Percentiles rank a stretch among this genome's conserved stretches.
phyloP scores from a whole-genome alignment of 2,797 vertebrate genomes.

The Hippopotamyrus pictus region DNA sequence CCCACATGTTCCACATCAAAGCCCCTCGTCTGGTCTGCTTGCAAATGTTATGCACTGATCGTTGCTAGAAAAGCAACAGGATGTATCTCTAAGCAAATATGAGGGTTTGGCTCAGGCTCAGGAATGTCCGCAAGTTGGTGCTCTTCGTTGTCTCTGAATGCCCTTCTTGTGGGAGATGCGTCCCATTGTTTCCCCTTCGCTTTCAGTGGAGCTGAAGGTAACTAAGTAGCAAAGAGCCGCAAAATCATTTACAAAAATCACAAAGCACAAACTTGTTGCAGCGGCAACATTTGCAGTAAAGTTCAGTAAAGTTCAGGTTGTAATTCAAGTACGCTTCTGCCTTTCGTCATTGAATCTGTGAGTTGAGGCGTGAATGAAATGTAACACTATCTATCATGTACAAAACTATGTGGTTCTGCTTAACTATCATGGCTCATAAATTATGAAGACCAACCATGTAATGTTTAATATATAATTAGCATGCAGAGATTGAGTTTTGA shows the following conservation, averaged over 20 bases:
- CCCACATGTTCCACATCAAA: not conserved
- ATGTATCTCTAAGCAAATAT: not conserved
- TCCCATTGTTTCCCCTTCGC: not conserved
- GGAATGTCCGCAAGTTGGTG: not conserved
- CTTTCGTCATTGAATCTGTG: not conserved
- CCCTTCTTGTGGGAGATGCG: not conserved
- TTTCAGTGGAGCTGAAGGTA: not conserved
- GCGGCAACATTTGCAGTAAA: not conserved
- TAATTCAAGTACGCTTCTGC: not conserved
- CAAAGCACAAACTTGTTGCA: not conserved
- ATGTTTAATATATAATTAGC: not conserved
- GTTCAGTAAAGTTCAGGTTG: not conserved
- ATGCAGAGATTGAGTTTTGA: not conserved
- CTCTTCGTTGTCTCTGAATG: not conserved
- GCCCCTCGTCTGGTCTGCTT: not conserved
- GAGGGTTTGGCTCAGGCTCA: constrained; percentile 2
- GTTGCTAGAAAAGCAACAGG: not conserved
- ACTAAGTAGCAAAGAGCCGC: not conserved
- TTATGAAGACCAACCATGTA: not conserved
- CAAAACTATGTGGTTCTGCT: not conserved
- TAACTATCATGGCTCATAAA: not conserved
- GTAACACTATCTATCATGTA: not conserved
- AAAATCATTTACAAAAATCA: not conserved
- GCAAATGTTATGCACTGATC: not conserved
- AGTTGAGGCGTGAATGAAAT: not conserved